Evolutionary conservation across 1,140 invertebrate genomes (phyloP).

Genomic region (Marisa cornuarietis): DNA sequence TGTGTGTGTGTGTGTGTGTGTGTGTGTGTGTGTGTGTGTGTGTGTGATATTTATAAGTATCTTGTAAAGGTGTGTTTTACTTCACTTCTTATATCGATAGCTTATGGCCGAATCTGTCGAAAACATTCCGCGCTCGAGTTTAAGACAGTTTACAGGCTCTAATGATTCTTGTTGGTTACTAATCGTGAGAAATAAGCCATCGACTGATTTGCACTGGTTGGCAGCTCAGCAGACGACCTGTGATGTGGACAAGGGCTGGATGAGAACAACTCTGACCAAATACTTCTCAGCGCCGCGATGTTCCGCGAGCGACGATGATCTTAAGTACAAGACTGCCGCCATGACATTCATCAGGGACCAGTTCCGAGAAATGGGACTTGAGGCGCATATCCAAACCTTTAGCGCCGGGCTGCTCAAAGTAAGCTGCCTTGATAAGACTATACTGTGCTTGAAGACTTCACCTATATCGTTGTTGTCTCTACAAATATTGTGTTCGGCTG

Average conservation of each 20-base stretch:
- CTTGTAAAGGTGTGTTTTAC: too few species aligned
- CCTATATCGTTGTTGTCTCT: background rate
- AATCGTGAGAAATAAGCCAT: background rate
- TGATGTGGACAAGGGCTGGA: conserved; percentile 24
- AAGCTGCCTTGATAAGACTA: background rate
- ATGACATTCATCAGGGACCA: conserved; percentile 30
- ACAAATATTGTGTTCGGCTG: background rate
- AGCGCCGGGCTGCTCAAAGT: background rate
- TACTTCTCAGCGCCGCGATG: conserved; percentile 33
- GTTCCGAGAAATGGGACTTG: conserved; percentile 27
- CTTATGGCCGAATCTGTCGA: too few species aligned
- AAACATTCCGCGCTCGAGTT: too few species aligned
- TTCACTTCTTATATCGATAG: too few species aligned
- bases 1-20: too few species aligned
- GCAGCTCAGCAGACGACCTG: background rate
- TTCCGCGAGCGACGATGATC: conserved; percentile 11
- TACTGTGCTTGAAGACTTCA: background rate
- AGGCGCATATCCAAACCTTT: conserved; percentile 21
- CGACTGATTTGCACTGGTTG: background rate
- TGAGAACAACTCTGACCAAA: conserved; percentile 20
- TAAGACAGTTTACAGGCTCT: too few species aligned
- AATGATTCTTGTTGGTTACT: background rate
- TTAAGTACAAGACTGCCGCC: conserved; percentile 21
- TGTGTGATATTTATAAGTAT: too few species aligned
- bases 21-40: too few species aligned